Percentiles rank a stretch among this genome's conserved stretches.
Conservation (phyloP, 2,797 vertebrate genomes). For the Thaleichthys pacificus region DNA sequence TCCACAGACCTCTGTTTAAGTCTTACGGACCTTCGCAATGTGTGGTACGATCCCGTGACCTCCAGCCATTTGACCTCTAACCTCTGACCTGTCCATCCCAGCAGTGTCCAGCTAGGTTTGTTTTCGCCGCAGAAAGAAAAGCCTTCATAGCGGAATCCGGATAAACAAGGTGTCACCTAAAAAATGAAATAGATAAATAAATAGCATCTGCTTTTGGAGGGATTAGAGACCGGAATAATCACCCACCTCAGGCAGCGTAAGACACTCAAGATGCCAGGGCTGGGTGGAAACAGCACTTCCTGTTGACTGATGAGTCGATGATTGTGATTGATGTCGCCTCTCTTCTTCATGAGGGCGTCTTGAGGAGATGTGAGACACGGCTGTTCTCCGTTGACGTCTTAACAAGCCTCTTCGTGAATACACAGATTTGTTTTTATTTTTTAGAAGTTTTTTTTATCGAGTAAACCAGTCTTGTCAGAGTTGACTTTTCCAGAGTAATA, state of each 20-base stretch:
- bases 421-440: neutral
- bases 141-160: neutral
- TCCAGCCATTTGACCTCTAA: neutral
- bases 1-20: neutral
- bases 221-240: neutral
- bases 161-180: neutral
- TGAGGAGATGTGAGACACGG: neutral
- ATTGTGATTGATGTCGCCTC: neutral
- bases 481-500: no score
- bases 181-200: conserved; percentile 28
- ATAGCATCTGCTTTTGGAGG: conserved; percentile 23
- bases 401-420: neutral
- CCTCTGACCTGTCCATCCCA: neutral
- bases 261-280: neutral
- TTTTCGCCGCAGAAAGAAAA: conserved; percentile 22
- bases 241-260: neutral
- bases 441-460: neutral
- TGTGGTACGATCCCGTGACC: neutral
- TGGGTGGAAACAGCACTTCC: conserved; percentile 14
- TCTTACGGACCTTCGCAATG: neutral
- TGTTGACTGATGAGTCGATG: neutral
- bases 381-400: neutral
- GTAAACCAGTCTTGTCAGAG: no score
- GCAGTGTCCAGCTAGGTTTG: conserved; percentile 14
- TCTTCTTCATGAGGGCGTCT: neutral